Base-by-base conservation (phyloP, 2,888 invertebrate genomes). In the Drosophila nr. fundita region DNA sequence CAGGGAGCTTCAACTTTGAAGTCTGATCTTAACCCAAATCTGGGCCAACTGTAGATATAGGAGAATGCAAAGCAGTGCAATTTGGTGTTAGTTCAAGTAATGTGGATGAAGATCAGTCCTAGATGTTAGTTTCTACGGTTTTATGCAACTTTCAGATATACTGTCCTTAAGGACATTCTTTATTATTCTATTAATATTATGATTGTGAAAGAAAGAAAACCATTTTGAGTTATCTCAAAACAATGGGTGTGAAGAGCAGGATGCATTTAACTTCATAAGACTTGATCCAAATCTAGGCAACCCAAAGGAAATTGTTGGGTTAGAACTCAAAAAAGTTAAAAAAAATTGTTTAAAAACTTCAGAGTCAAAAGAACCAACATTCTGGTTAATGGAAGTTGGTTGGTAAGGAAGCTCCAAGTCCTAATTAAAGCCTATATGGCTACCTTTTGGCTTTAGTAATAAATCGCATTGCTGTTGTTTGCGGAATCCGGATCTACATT, bases 401-500 rank as follows among this genome's bases (percentile, higher is more conserved):
- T 50, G 18, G 36, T 50, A 50, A 55, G 29, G 29, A 29, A 40
- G 11, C 34, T 42, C 40, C 18, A 36, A 58, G 60, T 58, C 48
- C 58, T 53, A 62, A 59, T 38, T 76, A 76, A 69, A 40, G 50
- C 27, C n/a, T 52, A 62, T 76, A 48, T 62, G 49, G 21, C 36
- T 59, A 59, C 54, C 30, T 48, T 58, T 60, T 36, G 53, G 75
- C 55, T 61, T 65, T 53, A 34, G 66, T 60, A 58, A 78, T 78
- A 65, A 78, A 78, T 66, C 57, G 58, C 68, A 38, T 62, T 27
- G 65, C 40, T 38, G 60, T 29, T 59, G 57, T 54, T 80, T 29
- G 40, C 24, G 62, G 66, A 71, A 80, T 80, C 77, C 77, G 77
- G 71, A 82, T 80, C 71, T 61, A 67, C 76, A 71, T 79, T 74